Base-by-base conservation (phyloP, 2,797 vertebrate species). In the Sebastes iracundus region DNA sequence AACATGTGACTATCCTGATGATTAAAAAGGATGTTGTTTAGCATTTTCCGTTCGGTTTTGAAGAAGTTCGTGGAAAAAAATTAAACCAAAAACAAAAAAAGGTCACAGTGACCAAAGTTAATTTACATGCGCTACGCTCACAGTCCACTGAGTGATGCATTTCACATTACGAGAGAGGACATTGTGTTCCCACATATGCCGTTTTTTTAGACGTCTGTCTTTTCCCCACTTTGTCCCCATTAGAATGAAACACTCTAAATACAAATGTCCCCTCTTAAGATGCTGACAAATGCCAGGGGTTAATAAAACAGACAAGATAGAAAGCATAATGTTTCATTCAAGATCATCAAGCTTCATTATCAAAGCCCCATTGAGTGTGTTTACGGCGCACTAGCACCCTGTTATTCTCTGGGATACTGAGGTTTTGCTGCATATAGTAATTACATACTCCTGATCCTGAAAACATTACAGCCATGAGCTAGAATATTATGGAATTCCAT, bases 281-380 rank as follows among this genome's bases (percentile, higher is more conserved):
- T 72, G 60, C 79, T 66, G 71, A 78, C 46, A 53, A 32, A 78
- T 79, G 72, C 46, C 27, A 81, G 33, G 42, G 84, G 83, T 92
- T 90, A 92, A 89, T 88, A 86, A 77, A 84, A 77, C 46, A 71
- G 75, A 61, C 62, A 74, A n/a, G 67, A 58, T 69, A 61, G 58
- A 82, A 81, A 85, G 72, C 87, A 78, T 82, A 69, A 89, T 84
- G 75, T 86, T 85, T 73, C 59, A 71, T 85, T 91, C 70, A 76
- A 69, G 63, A 59, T 76, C 72, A 89, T 83, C 74, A 79, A 23
- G 72, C 63, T 62, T 58, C 33, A 78, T 88, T 75, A 86, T 72
- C 46, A 52, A 72, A 80, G 25, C 58, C 58, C 28, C 33, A n/a
- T 11, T 66, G 38, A 55, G 13, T 52, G 67, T 32, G 82, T 79